Evolutionary conservation across 1,140 invertebrate genomes (phyloP), one percentile per base, ranked within the genome.

Genomic region (Drosophila pruinosa): DNA sequence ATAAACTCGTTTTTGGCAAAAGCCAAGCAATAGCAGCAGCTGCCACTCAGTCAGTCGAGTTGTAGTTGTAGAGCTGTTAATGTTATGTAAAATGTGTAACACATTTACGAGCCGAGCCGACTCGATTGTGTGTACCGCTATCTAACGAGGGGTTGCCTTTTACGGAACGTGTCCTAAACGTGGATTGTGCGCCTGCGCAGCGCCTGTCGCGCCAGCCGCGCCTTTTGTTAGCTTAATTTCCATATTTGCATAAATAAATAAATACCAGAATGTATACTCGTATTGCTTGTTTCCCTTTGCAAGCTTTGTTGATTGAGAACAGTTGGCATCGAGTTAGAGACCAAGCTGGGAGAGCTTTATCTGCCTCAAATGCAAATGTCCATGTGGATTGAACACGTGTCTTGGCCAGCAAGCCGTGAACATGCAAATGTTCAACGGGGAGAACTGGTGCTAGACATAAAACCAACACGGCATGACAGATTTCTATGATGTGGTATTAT

Each of bases 1-100:
- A 86, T 88, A 88, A 86, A 86, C 81, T 77, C 62, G 81, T 86
- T 85, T 83, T 73, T 85, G 85, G 80, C 76, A 74, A 73, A 72
- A 45, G 54, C 72, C 22, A 52, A 77, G 58, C 41, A n/a, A 36
- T 19, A 50, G 62, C 34, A 61, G 73, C 69, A 67, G 78, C 78
- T 79, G 78, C 41, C 48, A 45, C 34, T 39, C 68, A 57, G 17
- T 58, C 34, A n/a, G n/a, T n/a, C n/a, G n/a, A n/a, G 10, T 6
- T 34, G 31, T 12, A 34, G 12, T 12, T 31, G 28, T 31, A 7
- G 63, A 67, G 48, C 56, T 45, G 56, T 56, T 61, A 68, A 72
- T 68, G 64, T 54, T 72, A 72, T 72, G 64, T 68, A 72, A 72
- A 68, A 72, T 68, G 70, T 72, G 47, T 68, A 31, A 72, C 45